Percentiles rank a stretch among this genome's conserved stretches.
Conservation (phyloP, 1,140 invertebrate genomes). For the Hypsibius dujardini region DNA sequence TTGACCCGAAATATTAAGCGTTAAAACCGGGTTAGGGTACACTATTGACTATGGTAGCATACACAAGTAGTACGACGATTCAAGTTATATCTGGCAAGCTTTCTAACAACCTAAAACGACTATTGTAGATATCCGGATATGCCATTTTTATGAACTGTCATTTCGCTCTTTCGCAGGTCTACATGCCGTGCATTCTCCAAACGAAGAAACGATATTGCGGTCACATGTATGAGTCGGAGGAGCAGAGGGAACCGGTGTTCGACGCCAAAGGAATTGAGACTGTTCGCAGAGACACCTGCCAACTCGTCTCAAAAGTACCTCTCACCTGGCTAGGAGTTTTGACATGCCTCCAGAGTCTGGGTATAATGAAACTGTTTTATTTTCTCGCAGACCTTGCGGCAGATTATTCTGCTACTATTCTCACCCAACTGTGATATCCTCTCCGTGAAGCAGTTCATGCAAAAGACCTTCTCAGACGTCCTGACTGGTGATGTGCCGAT, state of each 20-base stretch:
- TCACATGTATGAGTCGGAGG: slow-evolving; percentile 79
- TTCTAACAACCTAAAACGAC: too few relatives aligned
- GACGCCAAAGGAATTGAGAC: slow-evolving; percentile 98
- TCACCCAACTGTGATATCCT: slow-evolving; percentile 55
- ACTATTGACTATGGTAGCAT: too few relatives aligned
- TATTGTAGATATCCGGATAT: too few relatives aligned
- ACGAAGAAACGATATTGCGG: slow-evolving; percentile 97
- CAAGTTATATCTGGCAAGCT: too few relatives aligned
- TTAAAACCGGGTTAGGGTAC: too few relatives aligned
- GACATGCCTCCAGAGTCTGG: neutral
- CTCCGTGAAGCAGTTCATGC: slow-evolving; percentile 56
- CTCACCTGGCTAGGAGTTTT: neutral
- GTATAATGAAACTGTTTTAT: slow-evolving; percentile 18
- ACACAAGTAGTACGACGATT: too few relatives aligned
- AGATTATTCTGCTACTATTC: slow-evolving; percentile 66
- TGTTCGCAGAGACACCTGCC: slow-evolving; percentile 81
- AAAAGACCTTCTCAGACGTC: slow-evolving; percentile 60
- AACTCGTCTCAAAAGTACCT: slow-evolving; percentile 68
- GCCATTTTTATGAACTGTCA: too few relatives aligned
- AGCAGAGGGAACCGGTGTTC: slow-evolving; percentile 67
- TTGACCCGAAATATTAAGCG: too few relatives aligned
- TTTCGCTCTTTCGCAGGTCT: slow-evolving; percentile 32
- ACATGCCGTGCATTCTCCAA: slow-evolving; percentile 45
- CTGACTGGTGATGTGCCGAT: slow-evolving; percentile 54
- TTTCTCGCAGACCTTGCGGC: slow-evolving; percentile 58